These are phyloP conservation scores for Odontamblyopus rebecca DNA, from an alignment of 2,797 vertebrate species.

Conservation along the genomic window DNA sequence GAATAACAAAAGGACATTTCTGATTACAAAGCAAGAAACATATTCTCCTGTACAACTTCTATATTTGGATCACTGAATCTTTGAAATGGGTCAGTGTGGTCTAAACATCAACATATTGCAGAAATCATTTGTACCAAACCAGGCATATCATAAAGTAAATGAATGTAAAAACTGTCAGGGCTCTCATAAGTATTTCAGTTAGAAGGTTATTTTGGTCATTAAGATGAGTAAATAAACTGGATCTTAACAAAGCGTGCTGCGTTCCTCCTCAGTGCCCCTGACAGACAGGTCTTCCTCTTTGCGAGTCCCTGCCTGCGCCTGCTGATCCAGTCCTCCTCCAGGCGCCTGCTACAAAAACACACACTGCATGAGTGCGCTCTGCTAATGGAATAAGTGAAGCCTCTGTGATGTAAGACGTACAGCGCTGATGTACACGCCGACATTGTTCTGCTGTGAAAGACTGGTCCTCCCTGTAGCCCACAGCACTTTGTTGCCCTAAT, in stretches of 20 bases:
- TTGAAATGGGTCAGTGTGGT: not conserved
- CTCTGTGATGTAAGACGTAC: constrained; percentile 34
- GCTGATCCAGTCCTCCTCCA: constrained; percentile 26
- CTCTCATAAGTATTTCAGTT: not conserved
- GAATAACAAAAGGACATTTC: not conserved
- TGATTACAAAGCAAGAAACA: not conserved
- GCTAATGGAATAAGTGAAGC: constrained; percentile 45
- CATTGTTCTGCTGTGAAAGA: constrained; percentile 35
- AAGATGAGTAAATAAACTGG: constrained; percentile 17
- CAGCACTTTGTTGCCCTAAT: constrained; percentile 40
- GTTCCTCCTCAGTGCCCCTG: constrained; percentile 13
- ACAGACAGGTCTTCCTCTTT: constrained; percentile 29
- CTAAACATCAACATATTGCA: not conserved
- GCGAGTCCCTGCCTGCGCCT: constrained; percentile 16
- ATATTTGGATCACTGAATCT: not conserved
- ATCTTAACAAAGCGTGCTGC: constrained; percentile 21
- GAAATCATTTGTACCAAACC: not conserved
- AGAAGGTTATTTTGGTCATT: constrained; percentile 4
- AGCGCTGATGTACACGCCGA: constrained; percentile 30
- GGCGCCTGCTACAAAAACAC: constrained; percentile 20
- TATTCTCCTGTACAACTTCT: not conserved
- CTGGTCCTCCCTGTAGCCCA: constrained; percentile 24
- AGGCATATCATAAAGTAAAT: not conserved
- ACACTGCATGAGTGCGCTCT: constrained; percentile 24
- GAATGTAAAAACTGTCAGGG: not conserved